These are phyloP conservation scores for Ctenosaura bakeri DNA, from an alignment of 2,797 vertebrate species.

Conservation along the genomic window DNA sequence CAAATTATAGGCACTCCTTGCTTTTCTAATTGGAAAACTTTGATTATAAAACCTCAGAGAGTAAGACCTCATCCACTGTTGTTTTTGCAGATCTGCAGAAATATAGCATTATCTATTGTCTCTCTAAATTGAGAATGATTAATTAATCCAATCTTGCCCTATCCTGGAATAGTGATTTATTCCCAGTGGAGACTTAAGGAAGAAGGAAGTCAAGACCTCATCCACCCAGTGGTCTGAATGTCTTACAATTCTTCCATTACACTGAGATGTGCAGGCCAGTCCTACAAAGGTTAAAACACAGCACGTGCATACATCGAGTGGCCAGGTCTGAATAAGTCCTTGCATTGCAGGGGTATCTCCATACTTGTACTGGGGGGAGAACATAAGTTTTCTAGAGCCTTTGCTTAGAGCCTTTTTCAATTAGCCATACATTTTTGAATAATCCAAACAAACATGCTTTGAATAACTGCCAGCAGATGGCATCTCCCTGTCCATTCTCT, in stretches of 20 bases:
- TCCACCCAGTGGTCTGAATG: neutral
- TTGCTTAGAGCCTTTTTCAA: conserved; percentile 2
- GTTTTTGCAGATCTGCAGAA: neutral
- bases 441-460: conserved; percentile 23
- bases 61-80: too few species aligned
- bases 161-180: neutral
- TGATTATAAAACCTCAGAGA: neutral
- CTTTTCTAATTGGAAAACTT: neutral
- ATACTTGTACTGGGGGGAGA: neutral
- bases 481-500: conserved; percentile 24
- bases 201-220: too few species aligned
- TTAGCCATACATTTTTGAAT: conserved; percentile 31
- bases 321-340: neutral
- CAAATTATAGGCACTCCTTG: neutral
- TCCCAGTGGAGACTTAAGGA: neutral
- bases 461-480: conserved; percentile 26
- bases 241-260: neutral
- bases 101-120: neutral
- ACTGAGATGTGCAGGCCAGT: neutral
- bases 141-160: neutral
- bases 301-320: too few species aligned
- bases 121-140: neutral
- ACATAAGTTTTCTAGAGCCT: neutral
- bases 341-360: neutral
- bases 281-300: neutral